Conservation (phyloP, 2,113 vertebrate genomes). For the Falcunculus frontatus region DNA sequence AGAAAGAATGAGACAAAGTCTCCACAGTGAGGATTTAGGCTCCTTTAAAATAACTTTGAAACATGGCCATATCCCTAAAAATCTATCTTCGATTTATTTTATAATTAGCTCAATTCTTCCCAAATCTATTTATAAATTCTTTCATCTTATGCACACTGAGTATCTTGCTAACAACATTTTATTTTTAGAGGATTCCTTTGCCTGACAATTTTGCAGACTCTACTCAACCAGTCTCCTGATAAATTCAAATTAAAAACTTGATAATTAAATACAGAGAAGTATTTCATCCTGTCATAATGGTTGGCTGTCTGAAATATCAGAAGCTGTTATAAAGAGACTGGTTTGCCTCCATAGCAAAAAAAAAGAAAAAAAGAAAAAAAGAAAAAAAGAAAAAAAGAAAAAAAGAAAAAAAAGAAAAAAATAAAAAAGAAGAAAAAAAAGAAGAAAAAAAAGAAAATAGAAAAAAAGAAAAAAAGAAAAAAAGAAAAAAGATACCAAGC, state of each 20-base stretch:
- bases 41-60: background rate
- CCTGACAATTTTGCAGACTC: conserved; percentile 50
- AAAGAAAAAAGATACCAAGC: background rate
- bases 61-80: background rate
- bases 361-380: background rate
- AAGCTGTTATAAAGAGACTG: background rate
- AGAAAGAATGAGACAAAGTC: background rate
- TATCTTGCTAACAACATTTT: conserved; percentile 21
- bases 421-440: background rate
- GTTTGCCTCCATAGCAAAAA: background rate
- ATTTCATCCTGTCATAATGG: background rate
- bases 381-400: too few relatives aligned
- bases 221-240: conserved; percentile 29
- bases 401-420: too few relatives aligned
- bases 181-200: conserved; percentile 65
- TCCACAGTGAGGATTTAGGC: background rate
- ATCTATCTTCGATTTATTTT: background rate
- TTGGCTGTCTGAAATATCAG: background rate
- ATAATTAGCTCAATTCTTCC: background rate
- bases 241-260: conserved; percentile 60
- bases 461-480: too few relatives aligned
- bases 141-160: background rate
- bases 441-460: background rate
- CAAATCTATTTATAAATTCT: conserved; percentile 13
- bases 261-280: conserved; percentile 50